These are phyloP conservation scores for Nomada goodeniana DNA, from an alignment of 2,888 invertebrate species.

Conservation along the genomic window DNA sequence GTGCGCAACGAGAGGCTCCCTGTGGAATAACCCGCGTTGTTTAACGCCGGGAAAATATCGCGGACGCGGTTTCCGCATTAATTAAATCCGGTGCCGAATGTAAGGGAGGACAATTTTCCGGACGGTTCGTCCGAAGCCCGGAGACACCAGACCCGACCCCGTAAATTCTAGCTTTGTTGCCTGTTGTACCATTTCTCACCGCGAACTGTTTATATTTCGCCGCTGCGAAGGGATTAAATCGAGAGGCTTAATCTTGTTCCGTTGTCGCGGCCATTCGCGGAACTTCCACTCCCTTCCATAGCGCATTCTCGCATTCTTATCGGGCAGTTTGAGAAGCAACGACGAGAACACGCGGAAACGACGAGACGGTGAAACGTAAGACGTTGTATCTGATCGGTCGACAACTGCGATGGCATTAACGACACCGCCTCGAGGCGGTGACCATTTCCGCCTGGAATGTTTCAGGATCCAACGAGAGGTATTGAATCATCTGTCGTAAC, in stretches of 20 bases:
- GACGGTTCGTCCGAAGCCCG: background rate
- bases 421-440: slow-evolving; percentile 14
- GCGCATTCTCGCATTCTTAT: background rate
- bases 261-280: background rate
- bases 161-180: slow-evolving; percentile 8
- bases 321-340: background rate
- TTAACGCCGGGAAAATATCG: slow-evolving; percentile 29
- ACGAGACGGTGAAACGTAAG: background rate
- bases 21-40: slow-evolving; percentile 19
- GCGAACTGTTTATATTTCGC: too few relatives aligned
- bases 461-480: slow-evolving; percentile 18
- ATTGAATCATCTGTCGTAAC: slow-evolving; percentile 69
- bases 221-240: too few relatives aligned
- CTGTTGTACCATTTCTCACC: too few relatives aligned
- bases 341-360: background rate
- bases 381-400: slow-evolving; percentile 5
- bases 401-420: slow-evolving; percentile 14
- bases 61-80: slow-evolving; percentile 48
- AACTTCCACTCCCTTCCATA: background rate
- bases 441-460: background rate
- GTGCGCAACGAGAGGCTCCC: slow-evolving; percentile 27
- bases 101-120: slow-evolving; percentile 43
- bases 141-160: background rate
- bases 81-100: slow-evolving; percentile 52
- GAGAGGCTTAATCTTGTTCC: slow-evolving; percentile 9